Percentiles rank a stretch among this genome's conserved stretches.
Conservation (phyloP, 2,797 vertebrate species). For the Anguilla obscura region DNA sequence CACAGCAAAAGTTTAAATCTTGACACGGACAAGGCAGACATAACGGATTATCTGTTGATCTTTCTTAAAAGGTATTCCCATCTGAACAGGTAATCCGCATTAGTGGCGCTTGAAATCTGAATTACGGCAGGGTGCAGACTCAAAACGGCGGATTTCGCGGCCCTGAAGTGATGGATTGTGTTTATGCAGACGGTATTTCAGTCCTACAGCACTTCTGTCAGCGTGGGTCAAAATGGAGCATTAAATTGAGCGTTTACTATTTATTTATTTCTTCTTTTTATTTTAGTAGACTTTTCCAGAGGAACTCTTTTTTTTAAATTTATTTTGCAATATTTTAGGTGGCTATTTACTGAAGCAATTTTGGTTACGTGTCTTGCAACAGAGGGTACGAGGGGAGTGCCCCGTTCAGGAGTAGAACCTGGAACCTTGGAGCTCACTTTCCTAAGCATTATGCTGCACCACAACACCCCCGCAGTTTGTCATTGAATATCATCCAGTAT, state of each 20-base stretch:
- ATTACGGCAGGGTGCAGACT: neutral
- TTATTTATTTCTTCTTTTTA: no score
- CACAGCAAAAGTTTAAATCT: neutral
- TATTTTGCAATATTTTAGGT: no score
- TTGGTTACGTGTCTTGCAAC: no score
- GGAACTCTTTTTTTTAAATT: no score
- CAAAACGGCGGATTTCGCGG: neutral
- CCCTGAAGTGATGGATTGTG: neutral
- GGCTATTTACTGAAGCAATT: no score
- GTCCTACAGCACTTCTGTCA: neutral
- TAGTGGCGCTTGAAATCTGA: neutral
- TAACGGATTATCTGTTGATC: neutral
- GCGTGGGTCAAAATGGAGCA: neutral
- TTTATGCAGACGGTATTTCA: neutral
- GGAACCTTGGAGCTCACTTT: no score
- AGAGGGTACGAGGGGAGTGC: no score
- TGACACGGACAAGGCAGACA: neutral
- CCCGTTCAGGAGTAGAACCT: no score
- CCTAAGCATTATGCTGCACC: neutral
- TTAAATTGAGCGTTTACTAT: no score
- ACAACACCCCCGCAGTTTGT: neutral
- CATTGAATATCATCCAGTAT: neutral
- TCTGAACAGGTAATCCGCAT: neutral
- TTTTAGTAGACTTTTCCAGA: no score
- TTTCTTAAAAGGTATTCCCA: neutral